A percentile compares a stretch with the other conserved stretches of the same genome.
Conservation (phyloP, 2,797 vertebrate species). For the Macrochelys suwanniensis region DNA sequence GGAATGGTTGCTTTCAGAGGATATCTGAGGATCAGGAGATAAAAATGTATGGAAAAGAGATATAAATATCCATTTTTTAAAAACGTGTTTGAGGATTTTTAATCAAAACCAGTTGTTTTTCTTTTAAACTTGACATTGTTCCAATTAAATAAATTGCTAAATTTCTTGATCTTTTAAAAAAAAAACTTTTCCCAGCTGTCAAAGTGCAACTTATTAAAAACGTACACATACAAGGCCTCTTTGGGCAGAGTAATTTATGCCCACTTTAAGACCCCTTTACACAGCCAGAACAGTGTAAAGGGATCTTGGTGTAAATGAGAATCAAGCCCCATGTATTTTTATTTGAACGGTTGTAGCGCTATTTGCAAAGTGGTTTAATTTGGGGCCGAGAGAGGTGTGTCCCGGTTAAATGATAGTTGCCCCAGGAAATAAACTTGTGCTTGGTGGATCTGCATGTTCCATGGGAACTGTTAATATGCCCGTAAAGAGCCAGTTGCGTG, state of each 20-base stretch:
- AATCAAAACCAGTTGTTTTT: not conserved
- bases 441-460: not conserved
- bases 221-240: rapidly evolving
- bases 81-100: not conserved
- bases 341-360: not conserved
- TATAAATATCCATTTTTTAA: not conserved
- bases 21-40: not conserved
- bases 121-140: not conserved
- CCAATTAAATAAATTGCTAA: rapidly evolving
- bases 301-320: not conserved
- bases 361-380: not conserved
- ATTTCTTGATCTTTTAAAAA: not conserved
- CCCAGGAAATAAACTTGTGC: not conserved
- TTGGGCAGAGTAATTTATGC: not conserved
- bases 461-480: conserved; percentile 13
- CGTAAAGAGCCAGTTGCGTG: not conserved
- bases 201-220: not conserved
- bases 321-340: not conserved
- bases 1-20: not conserved
- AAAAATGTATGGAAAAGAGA: not conserved
- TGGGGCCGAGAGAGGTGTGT: not conserved
- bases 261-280: not conserved
- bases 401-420: not conserved
- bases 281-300: not conserved
- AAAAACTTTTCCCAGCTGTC: not conserved